These are phyloP conservation scores for Chlorospingus semifuscus DNA, from an alignment of 2,797 vertebrate genomes.

Conservation along the genomic window DNA sequence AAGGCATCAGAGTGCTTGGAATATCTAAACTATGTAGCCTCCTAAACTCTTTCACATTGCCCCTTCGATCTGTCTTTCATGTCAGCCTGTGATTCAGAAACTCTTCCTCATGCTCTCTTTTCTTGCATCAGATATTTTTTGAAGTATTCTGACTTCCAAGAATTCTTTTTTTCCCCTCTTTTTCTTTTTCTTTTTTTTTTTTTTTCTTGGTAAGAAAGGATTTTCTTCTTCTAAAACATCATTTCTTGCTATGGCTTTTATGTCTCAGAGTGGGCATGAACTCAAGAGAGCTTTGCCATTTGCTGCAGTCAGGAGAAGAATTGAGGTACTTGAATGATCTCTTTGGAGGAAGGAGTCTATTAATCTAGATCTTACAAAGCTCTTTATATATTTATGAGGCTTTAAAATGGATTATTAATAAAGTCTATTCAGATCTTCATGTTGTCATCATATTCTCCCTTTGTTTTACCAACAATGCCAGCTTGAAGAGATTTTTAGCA, in stretches of 20 bases:
- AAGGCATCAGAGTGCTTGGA: neutral
- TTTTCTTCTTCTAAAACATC: neutral
- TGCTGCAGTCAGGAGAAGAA: neutral
- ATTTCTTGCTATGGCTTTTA: neutral
- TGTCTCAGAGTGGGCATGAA: neutral
- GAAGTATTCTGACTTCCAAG: neutral
- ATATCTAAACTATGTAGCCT: neutral
- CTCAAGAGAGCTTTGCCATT: neutral
- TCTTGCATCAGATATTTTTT: neutral
- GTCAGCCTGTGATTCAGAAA: neutral
- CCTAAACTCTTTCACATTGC: neutral
- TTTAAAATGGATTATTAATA: slow-evolving; percentile 53
- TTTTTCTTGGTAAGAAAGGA: neutral
- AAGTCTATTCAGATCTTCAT: slow-evolving; percentile 5
- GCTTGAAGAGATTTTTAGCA: neutral
- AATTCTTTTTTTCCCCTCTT: rapidly evolving
- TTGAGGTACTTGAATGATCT: neutral
- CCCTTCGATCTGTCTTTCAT: neutral
- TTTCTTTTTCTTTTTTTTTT: no score
- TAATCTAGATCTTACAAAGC: neutral
- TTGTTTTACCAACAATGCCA: neutral
- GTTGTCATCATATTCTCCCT: neutral
- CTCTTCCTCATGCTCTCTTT: neutral
- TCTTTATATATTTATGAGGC: neutral
- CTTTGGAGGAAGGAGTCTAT: slow-evolving; percentile 11